Conservation (phyloP, 2,797 vertebrate species). For the Tarsius wallacei region DNA sequence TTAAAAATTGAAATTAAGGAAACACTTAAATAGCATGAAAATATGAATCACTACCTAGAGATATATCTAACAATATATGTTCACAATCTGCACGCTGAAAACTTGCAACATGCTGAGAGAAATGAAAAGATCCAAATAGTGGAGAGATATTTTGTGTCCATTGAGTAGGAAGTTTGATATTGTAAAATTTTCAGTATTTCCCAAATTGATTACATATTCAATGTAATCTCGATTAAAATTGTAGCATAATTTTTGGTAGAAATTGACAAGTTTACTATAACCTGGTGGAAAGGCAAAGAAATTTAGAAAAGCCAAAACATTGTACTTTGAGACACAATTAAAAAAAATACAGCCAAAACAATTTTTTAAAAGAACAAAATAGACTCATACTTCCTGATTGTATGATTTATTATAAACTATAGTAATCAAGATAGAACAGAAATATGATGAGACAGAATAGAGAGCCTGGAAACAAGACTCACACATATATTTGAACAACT, state of each 20-base stretch:
- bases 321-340: background rate
- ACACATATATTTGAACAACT: background rate
- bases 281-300: conserved; percentile 21
- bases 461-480: background rate
- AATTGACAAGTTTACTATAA: conserved; percentile 16
- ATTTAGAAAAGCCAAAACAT: background rate
- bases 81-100: background rate
- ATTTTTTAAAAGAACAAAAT: conserved; percentile 27
- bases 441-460: background rate
- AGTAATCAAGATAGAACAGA: background rate
- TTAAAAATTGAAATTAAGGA: conserved; percentile 14
- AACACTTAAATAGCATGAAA: conserved; percentile 17
- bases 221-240: background rate
- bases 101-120: background rate
- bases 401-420: background rate
- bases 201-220: background rate
- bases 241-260: background rate
- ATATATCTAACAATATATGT: conserved; percentile 2
- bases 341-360: background rate
- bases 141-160: background rate
- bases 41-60: background rate
- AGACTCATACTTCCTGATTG: background rate
- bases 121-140: conserved; percentile 19
- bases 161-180: background rate
- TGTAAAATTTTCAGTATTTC: conserved; percentile 48